These are phyloP conservation scores for Corythornis vintsioides DNA, from an alignment of 2,113 vertebrate species.

Conservation along the genomic window DNA sequence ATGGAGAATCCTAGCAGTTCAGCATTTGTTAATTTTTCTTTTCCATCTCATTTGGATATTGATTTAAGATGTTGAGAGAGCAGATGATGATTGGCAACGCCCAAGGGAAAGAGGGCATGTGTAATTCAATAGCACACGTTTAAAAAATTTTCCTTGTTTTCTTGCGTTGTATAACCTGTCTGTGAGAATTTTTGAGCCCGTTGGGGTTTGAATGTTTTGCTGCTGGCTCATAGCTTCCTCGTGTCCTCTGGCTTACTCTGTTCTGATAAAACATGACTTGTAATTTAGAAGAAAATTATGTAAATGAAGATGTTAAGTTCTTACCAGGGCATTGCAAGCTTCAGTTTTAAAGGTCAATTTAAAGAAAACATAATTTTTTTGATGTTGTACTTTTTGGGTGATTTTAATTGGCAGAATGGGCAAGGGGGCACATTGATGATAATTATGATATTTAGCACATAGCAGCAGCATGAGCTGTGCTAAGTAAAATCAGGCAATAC, in stretches of 20 bases:
- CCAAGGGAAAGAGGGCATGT: background rate
- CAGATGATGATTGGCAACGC: background rate
- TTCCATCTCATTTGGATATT: background rate
- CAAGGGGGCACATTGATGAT: background rate
- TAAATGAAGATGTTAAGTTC: slow-evolving; percentile 51
- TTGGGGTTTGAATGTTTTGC: slow-evolving; percentile 27
- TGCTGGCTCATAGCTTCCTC: slow-evolving; percentile 21
- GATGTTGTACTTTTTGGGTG: slow-evolving; percentile 21
- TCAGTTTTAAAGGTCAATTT: slow-evolving; percentile 60
- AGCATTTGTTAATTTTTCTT: background rate
- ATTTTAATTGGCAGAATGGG: slow-evolving; percentile 10
- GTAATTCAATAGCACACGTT: background rate
- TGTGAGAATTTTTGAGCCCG: background rate
- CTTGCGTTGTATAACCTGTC: slow-evolving; percentile 27
- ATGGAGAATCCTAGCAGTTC: background rate
- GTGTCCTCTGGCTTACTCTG: slow-evolving; percentile 34
- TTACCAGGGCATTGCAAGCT: slow-evolving; percentile 39
- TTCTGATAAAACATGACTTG: slow-evolving; percentile 34
- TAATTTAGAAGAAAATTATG: slow-evolving; percentile 58
- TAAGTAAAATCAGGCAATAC: background rate
- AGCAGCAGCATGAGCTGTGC: background rate
- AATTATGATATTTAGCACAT: slow-evolving; percentile 10
- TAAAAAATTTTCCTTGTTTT: background rate
- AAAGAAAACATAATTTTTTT: slow-evolving; percentile 21
- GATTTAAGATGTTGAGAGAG: background rate